Conservation (phyloP, 2,113 vertebrate species). For the Empidonax alnorum region DNA sequence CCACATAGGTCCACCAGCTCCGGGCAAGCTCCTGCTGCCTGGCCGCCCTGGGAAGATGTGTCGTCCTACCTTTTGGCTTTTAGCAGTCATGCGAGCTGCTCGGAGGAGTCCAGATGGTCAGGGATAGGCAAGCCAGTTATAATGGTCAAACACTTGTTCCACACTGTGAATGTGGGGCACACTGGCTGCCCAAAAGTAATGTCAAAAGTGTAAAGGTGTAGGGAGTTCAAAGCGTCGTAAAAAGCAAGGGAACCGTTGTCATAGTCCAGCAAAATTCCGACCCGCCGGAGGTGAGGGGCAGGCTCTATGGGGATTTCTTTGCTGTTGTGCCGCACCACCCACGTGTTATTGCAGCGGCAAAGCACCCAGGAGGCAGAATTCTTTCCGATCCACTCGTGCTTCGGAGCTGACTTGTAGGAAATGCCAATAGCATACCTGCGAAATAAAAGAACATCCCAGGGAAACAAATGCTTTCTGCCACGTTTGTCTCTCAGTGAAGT, state of each 20-base stretch:
- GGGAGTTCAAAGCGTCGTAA: slow-evolving; percentile 92
- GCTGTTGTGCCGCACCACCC: slow-evolving; percentile 94
- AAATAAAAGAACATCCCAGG: not conserved
- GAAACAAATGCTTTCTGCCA: not conserved
- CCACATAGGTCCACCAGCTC: not conserved
- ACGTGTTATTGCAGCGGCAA: slow-evolving; percentile 93
- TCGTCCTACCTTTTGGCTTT: slow-evolving; percentile 3
- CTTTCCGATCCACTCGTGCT: slow-evolving; percentile 96
- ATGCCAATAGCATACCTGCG: slow-evolving; percentile 95
- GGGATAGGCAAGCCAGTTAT: slow-evolving; percentile 97
- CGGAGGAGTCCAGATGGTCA: slow-evolving; percentile 90
- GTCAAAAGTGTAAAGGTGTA: slow-evolving; percentile 94
- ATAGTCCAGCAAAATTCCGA: slow-evolving; percentile 95
- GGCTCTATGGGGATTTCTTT: slow-evolving; percentile 94
- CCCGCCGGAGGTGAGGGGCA: slow-evolving; percentile 88
- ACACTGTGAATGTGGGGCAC: slow-evolving; percentile 95
- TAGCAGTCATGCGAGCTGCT: slow-evolving; percentile 82
- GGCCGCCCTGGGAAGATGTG: not conserved
- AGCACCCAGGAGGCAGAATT: slow-evolving; percentile 95
- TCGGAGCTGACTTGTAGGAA: slow-evolving; percentile 94
- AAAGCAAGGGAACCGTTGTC: slow-evolving; percentile 92
- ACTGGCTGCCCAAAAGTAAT: slow-evolving; percentile 92
- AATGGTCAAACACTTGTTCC: slow-evolving; percentile 96
- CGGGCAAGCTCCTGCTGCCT: not conserved
- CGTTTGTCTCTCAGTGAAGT: not conserved